These are phyloP conservation scores for Archips xylosteana DNA, from an alignment of 2,888 invertebrate genomes.

Conservation along the genomic window DNA sequence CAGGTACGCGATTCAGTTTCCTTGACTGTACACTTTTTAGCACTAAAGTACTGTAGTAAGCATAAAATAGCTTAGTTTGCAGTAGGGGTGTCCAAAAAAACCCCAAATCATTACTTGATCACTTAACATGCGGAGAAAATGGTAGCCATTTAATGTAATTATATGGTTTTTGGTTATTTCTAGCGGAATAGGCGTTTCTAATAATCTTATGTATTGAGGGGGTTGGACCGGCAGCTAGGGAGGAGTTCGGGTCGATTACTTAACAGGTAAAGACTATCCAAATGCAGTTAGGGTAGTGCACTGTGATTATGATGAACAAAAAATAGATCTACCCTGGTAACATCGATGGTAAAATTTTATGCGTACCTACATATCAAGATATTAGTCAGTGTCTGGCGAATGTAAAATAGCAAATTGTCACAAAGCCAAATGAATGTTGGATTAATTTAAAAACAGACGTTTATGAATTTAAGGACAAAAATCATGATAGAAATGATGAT, in stretches of 20 bases:
- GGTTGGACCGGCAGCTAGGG: conserved; percentile 65
- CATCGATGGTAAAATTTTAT: neutral
- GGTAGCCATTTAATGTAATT: conserved; percentile 73
- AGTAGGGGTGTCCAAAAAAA: conserved; percentile 5
- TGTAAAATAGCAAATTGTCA: no score
- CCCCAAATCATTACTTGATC: conserved; percentile 28
- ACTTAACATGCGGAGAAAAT: conserved; percentile 65
- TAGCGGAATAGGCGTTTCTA: conserved; percentile 72
- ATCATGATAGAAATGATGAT: no score
- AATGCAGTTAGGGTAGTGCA: neutral
- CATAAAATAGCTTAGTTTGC: neutral
- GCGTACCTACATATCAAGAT: no score
- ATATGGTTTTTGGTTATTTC: conserved; percentile 67
- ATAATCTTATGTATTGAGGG: conserved; percentile 62
- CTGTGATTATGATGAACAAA: neutral
- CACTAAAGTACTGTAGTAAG: no score
- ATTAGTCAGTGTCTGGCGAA: no score
- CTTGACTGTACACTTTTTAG: no score
- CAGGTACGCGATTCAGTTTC: no score
- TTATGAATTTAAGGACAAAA: no score
- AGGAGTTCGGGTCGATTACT: conserved; percentile 60
- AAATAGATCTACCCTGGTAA: neutral
- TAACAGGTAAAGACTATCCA: conserved; percentile 10
- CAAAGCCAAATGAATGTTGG: no score
- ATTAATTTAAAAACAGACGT: no score